phyloP scores from a whole-genome alignment of 2,888 invertebrate species.

The Amaurobius ferox region DNA sequence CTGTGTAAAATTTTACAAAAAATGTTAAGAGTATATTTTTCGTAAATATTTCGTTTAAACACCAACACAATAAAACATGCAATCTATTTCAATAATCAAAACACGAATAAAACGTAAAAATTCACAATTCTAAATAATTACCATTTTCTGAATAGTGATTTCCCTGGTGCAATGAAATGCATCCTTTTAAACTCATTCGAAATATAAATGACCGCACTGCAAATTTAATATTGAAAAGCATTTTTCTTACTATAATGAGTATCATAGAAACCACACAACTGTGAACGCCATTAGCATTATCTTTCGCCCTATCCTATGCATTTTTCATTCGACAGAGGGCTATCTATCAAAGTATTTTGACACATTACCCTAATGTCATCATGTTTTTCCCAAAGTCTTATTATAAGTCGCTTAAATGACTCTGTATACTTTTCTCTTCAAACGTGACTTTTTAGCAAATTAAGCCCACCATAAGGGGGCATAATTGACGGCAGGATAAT shows the following conservation, averaged over 20 bases:
- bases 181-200: not conserved
- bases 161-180: too few species aligned
- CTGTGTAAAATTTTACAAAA: too few species aligned
- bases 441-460: conserved; percentile 5
- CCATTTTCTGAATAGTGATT: too few species aligned
- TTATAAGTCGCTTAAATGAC: conserved; percentile 5
- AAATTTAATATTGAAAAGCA: not conserved
- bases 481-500: not conserved
- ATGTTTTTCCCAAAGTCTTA: not conserved
- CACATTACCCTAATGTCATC: conserved; percentile 8
- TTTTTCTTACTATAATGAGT: not conserved
- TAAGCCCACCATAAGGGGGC: not conserved
- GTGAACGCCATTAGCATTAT: not conserved
- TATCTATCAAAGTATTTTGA: not conserved
- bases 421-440: not conserved
- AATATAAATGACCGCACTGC: not conserved
- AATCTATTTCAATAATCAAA: too few species aligned
- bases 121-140: too few species aligned
- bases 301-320: not conserved
- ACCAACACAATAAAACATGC: too few species aligned
- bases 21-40: too few species aligned
- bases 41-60: too few species aligned
- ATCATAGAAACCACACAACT: not conserved
- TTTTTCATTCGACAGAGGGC: not conserved
- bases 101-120: too few species aligned